Base-by-base conservation (phyloP, 2,888 invertebrate species). In the Melinopterus prodromus region DNA sequence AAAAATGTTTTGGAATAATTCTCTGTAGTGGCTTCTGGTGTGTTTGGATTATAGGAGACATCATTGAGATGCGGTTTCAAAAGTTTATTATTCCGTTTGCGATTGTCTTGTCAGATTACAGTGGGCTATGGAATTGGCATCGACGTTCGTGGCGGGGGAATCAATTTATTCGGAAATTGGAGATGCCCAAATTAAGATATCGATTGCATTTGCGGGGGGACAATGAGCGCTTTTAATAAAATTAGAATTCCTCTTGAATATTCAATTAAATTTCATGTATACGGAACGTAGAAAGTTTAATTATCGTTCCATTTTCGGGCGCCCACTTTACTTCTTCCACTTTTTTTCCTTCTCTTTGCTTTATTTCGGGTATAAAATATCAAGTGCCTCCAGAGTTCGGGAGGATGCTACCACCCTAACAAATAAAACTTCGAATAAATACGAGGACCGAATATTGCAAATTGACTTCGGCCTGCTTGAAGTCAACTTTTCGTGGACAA, bases 161-260 rank as follows among this genome's bases (percentile, higher is more conserved):
- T 53, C 53, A 53, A 53, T 53, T 53, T 53, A 53, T 53, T 53
- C 53, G 53, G 53, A 53, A 53, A 53, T 53, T 53, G 53, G 53
- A 53, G 53, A 53, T 53, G 53, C 7, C 53, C 53, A 53, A 53
- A 53, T 53, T 53, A 53, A 53, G 53, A 53, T 53, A 53, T 53
- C 53, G 53, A 53, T 53, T 4, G 53, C 1, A 2, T 2, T 53
- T 7, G 53, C 12, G 53, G 53, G 5, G 53, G 53, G 12, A 53
- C 53, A 53, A 53, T 53, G 53, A 53, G 7, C 9, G 53, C 53
- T 53, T 53, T 53, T 53, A 53, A 53, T 53, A 53, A 53, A 53
- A 53, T 53, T 53, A 53, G 53, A 12, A 53, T 53, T 53, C 53
- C 53, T 53, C 53, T 53, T 53, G 53, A 53, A 53, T 53, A 53